Evolutionary conservation across 2,113 vertebrate genomes (phyloP).

Genomic region (Paedocypris sp.): DNA sequence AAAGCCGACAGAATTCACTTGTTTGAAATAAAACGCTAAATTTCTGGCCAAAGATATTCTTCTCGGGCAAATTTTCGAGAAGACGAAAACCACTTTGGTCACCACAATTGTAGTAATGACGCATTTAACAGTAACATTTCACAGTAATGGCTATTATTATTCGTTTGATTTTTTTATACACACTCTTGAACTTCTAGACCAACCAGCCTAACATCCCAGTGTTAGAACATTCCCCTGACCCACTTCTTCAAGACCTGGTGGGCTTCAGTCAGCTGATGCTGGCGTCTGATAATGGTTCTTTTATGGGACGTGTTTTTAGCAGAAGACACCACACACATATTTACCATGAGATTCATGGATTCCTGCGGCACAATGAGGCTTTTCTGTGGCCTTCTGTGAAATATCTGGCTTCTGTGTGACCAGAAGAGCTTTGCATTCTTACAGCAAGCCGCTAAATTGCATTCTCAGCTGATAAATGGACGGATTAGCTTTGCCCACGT

Average conservation of each 20-base stretch:
- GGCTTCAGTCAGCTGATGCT: background rate
- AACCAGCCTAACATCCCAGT: background rate
- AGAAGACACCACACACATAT: background rate
- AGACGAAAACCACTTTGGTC: no score
- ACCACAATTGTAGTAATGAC: no score
- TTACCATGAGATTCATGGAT: no score
- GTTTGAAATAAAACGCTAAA: no score
- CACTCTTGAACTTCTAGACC: no score
- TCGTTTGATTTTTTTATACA: no score
- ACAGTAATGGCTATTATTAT: no score
- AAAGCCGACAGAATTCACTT: no score
- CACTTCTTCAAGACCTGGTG: background rate
- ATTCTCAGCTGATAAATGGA: slow-evolving; percentile 41
- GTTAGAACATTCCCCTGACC: background rate
- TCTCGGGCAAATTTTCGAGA: no score
- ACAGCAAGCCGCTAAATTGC: slow-evolving; percentile 36
- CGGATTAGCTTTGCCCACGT: background rate
- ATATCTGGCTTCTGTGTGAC: background rate
- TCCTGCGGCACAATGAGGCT: background rate
- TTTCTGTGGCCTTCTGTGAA: background rate
- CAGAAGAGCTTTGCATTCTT: slow-evolving; percentile 35
- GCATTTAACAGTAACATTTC: no score
- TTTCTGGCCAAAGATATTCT: no score
- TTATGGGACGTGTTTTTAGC: background rate
- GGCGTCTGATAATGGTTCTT: slow-evolving; percentile 2